Base-by-base conservation (phyloP, 1,140 invertebrate species). In the Diorhabda carinulata region DNA sequence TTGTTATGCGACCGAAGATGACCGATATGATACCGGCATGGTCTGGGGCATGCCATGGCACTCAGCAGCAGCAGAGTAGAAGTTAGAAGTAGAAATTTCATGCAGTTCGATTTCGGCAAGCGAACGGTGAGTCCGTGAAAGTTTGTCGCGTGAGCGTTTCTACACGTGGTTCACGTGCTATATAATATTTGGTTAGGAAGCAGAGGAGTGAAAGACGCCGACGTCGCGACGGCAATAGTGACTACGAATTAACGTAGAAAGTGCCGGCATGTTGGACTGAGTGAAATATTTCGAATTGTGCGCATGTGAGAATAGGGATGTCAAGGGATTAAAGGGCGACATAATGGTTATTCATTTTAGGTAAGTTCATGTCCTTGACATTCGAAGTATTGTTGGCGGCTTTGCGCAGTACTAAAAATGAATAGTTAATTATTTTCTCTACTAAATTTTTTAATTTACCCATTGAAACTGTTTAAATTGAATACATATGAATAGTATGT, bases 1-100 rank as follows among this genome's bases (percentile, higher is more conserved):
- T 25, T 25, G 25, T 52, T 52, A 6, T 8, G 47, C 47, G 47
- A 4, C 6, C 47, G 47, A 52, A 3, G 47, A 52, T 52, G 47
- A 52, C 47, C 47, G 47, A 52, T 52, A 52, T 52, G 47, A 52
- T 52, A 52, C 47, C 47, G 47, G 47, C 47, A 52, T 52, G 47
- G 47, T 52, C 4, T 52, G 47, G 47, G 47, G 47, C 47, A n/a
- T 52, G 47, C 6, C 47, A 52, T 52, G 47, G 47, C 47, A 52
- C 2, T 8, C 47, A 25, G 25, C 25, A 25, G 6, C 47, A n/a
- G 47, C 47, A 4, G 47, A 52, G 47, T 52, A 52, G 6, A 52
- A 52, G 47, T 52, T 25, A n/a, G 47, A 52, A 52, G 47, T 52
- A 52, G 47, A 52, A 52, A 52, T 52, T n/a, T 52, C 47, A 4